A percentile compares a stretch with the other conserved stretches of the same genome.
Conservation (phyloP, 2,888 invertebrate species). For the Xestia rhomboidea region DNA sequence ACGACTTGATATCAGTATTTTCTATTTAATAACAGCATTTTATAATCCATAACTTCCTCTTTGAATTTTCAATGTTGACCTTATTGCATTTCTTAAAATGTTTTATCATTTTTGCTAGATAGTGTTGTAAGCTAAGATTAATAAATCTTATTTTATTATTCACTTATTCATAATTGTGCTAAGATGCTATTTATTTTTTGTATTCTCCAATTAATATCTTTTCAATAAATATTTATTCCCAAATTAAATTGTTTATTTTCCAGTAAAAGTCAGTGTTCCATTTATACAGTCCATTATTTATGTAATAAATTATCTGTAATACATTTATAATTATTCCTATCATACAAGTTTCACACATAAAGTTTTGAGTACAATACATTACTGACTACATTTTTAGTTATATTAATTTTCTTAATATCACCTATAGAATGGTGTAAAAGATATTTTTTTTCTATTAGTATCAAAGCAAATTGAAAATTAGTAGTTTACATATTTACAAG, state of each 20-base stretch:
- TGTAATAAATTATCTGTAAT: slow-evolving; percentile 63
- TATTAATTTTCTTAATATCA: slow-evolving; percentile 29
- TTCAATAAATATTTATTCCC: slow-evolving; percentile 82
- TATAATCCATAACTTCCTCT: slow-evolving; percentile 40
- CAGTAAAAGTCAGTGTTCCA: slow-evolving; percentile 45
- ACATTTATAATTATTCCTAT: slow-evolving; percentile 53
- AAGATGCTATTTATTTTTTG: slow-evolving; percentile 86
- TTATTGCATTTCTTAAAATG: slow-evolving; percentile 64
- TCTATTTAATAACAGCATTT: slow-evolving; percentile 38
- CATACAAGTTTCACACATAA: slow-evolving; percentile 41
- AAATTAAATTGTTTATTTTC: slow-evolving; percentile 62
- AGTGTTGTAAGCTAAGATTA: slow-evolving; percentile 71
- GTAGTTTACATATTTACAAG: slow-evolving; percentile 60
- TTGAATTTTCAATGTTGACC: slow-evolving; percentile 57
- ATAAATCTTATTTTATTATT: slow-evolving; percentile 67
- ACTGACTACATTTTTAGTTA: slow-evolving; percentile 27
- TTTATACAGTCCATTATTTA: slow-evolving; percentile 60
- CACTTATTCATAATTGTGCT: slow-evolving; percentile 69
- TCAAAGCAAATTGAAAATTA: slow-evolving; percentile 36
- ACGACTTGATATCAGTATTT: slow-evolving; percentile 51
- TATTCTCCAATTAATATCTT: slow-evolving; percentile 74
- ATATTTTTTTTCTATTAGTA: slow-evolving; percentile 23
- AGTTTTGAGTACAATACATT: slow-evolving; percentile 26
- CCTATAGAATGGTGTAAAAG: slow-evolving; percentile 19
- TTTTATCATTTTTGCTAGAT: slow-evolving; percentile 57